Evolutionary conservation across 2,797 vertebrate genomes (phyloP).

Genomic region (Channallabes apus): DNA sequence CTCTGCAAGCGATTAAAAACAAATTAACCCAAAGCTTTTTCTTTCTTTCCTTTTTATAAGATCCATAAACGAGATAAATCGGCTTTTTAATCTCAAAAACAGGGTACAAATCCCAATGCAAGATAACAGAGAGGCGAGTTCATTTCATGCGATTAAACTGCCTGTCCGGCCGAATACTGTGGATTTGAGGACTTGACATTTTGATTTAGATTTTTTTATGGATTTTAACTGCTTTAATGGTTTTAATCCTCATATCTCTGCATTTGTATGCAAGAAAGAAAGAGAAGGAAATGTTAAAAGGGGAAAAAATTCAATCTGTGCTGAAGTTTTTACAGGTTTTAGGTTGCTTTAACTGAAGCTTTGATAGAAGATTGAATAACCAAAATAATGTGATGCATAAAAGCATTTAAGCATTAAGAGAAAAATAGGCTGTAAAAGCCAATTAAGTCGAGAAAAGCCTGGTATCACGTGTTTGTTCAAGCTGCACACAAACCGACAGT

Average conservation of each 20-base stretch:
- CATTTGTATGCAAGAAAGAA: background rate
- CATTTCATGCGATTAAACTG: constrained; percentile 2
- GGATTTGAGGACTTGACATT: background rate
- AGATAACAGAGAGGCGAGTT: background rate
- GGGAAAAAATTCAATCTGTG: background rate
- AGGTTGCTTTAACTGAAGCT: background rate
- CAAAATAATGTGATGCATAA: background rate
- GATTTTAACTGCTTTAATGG: background rate
- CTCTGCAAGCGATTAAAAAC: constrained; percentile 4
- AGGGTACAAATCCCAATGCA: background rate
- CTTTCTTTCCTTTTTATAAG: background rate
- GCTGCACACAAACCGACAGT: background rate
- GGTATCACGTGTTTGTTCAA: background rate
- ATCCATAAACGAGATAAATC: background rate
- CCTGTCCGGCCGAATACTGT: background rate
- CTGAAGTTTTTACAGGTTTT: constrained; percentile 2
- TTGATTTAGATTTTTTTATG: background rate
- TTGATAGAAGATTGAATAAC: background rate
- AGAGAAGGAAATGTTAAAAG: background rate
- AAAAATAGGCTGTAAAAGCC: constrained; percentile 11
- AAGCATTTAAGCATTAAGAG: constrained; percentile 1
- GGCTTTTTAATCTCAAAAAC: background rate
- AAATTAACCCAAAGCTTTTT: background rate
- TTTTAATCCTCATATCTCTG: background rate
- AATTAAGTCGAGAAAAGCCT: constrained; percentile 1